Conservation (phyloP, 2,888 invertebrate genomes). For the Spodoptera exigua region DNA sequence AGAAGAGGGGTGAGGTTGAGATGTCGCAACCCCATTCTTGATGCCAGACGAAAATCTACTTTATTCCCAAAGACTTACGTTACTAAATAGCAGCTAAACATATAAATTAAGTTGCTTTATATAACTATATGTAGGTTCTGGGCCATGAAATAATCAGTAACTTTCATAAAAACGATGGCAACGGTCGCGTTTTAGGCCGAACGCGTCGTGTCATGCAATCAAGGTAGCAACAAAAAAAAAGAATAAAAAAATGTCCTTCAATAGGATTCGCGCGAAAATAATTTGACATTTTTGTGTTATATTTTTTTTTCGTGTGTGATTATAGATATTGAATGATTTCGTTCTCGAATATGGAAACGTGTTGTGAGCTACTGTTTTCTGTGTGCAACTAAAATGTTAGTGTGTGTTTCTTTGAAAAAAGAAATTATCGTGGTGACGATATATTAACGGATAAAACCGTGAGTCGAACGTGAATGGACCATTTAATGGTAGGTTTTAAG, state of each 20-base stretch:
- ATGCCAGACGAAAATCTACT: constrained; percentile 53
- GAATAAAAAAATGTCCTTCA: constrained; percentile 28
- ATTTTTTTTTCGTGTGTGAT: neutral
- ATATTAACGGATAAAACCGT: constrained; percentile 36
- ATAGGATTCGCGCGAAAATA: constrained; percentile 43
- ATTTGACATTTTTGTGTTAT: constrained; percentile 24
- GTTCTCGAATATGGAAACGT: no score
- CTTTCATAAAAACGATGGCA: constrained; percentile 56
- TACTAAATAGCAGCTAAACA: constrained; percentile 42
- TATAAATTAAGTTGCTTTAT: constrained; percentile 75
- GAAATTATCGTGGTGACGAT: constrained; percentile 22
- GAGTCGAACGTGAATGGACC: constrained; percentile 15
- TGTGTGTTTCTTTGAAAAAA: constrained; percentile 8
- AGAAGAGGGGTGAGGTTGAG: constrained; percentile 67
- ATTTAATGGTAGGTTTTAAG: constrained; percentile 50
- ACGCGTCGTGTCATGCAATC: constrained; percentile 3
- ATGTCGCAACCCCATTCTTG: constrained; percentile 59
- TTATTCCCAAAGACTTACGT: constrained; percentile 5
- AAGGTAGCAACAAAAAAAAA: constrained; percentile 35
- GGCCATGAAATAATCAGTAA: constrained; percentile 86
- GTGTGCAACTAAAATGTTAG: no score
- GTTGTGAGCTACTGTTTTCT: no score
- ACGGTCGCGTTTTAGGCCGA: constrained; percentile 38
- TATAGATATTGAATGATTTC: no score
- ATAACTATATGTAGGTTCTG: constrained; percentile 71